A percentile compares a stretch with the other conserved stretches of the same genome.
Evolutionary conservation across 2,888 invertebrate species (phyloP).

Genomic region (Drosophila robusta): DNA sequence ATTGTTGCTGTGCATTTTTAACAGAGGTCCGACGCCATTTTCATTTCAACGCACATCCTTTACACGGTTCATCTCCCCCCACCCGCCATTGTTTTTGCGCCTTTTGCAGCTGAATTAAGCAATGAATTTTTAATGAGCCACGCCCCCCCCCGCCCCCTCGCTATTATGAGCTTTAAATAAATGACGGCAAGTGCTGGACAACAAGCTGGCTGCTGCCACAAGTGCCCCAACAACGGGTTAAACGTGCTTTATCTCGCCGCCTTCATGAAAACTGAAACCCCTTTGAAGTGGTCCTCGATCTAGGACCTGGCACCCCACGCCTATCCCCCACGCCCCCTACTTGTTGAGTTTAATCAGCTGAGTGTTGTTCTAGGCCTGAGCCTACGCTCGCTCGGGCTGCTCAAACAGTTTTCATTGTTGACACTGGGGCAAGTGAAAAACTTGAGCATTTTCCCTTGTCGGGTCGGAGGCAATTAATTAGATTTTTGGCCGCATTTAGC

Average conservation of each 20-base stretch:
- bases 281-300: conserved; percentile 20
- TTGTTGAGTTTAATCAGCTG: conserved; percentile 51
- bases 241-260: conserved; percentile 50
- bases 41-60: conserved; percentile 30
- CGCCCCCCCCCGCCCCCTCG: not conserved
- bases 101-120: conserved; percentile 49
- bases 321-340: not conserved
- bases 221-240: conserved; percentile 31
- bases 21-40: conserved; percentile 65
- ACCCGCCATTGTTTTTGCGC: conserved; percentile 1
- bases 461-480: conserved; percentile 57
- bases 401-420: conserved; percentile 16
- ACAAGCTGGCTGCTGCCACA: conserved; percentile 4
- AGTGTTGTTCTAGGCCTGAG: conserved; percentile 22
- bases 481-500: conserved; percentile 20
- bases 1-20: conserved; percentile 80
- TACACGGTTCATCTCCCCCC: too few relatives aligned
- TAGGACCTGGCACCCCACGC: not conserved
- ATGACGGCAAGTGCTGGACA: conserved; percentile 15
- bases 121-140: conserved; percentile 70
- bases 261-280: conserved; percentile 36
- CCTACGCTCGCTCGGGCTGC: not conserved
- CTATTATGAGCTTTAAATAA: conserved; percentile 35
- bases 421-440: conserved; percentile 15
- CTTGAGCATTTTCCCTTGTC: not conserved